Evolutionary conservation across 1,140 invertebrate species (phyloP), one percentile per base, ranked within the genome.

Genomic region (Eulimnadia texana): DNA sequence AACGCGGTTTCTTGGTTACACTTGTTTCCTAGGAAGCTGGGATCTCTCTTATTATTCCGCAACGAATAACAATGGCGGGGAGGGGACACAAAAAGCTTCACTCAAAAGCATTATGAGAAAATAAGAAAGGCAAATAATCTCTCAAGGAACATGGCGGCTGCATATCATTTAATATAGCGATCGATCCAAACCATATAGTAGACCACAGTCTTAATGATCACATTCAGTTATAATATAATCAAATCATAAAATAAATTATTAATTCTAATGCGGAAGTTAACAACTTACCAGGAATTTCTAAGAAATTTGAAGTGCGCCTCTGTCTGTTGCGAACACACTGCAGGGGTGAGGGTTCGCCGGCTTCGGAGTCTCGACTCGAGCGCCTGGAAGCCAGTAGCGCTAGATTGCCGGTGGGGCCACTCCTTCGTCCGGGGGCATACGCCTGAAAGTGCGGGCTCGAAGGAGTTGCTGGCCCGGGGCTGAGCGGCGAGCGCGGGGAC

Each of bases 301-400:
- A 72, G 70, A 90, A 90, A 72, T 90, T 90, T 0, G 86, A 89
- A 2, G 86, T 88, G 56, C 87, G 76, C 3, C 88, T 74, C 69
- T 88, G 85, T n/a, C 62, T 57, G 50, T 60, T 66, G 28, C 60
- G 67, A 66, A 81, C 84, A 68, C 87, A 88, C 69, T 84, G 84
- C 16, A 88, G 69, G 0, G 86, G 86, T 29, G 82, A 84, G 57
- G 82, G 75, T 68, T 80, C 80, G 47, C 81, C 83, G 33, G 78
- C 80, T 65, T 82, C 75, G 22, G 82, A 84, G 64, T 84, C 84
- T 22, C 83, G 71, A 0, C 81, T 83, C 1, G 85, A 82, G 2
- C 86, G 75, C 60, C 84, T 75, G 52, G 84, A 87, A 13, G 84
- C 85, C 64, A 88, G 72, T 67, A 85, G 87, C 1, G 86, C 86